Conservation (phyloP, 2,113 vertebrate species). For the Dunckerocampus dactyliophorus region DNA sequence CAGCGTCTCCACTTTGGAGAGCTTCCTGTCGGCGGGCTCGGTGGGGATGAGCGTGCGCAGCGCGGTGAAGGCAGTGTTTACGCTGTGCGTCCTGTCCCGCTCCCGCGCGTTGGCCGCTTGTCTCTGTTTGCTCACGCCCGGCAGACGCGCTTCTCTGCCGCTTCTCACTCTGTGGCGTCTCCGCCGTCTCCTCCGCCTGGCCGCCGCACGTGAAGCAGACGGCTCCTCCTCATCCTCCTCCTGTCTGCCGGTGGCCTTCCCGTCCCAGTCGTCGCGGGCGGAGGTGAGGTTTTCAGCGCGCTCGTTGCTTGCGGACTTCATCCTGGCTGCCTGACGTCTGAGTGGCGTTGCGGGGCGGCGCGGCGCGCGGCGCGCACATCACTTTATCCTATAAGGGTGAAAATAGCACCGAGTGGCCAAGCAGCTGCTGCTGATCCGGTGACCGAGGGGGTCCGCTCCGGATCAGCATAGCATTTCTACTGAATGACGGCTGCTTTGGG, state of each 20-base stretch:
- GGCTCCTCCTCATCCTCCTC: background rate
- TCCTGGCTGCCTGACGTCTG: constrained; percentile 42
- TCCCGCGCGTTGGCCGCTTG: constrained; percentile 89
- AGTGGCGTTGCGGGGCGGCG: constrained; percentile 34
- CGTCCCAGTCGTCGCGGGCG: constrained; percentile 71
- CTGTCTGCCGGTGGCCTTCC: constrained; percentile 53
- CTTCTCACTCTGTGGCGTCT: constrained; percentile 12
- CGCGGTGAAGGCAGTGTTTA: constrained; percentile 83
- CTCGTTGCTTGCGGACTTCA: constrained; percentile 70
- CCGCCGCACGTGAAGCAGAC: background rate
- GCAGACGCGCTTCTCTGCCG: constrained; percentile 33
- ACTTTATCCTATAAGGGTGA: constrained; percentile 69
- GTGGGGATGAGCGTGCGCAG: constrained; percentile 86
- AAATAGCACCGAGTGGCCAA: constrained; percentile 73
- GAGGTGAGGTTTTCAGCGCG: constrained; percentile 62
- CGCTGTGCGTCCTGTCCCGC: constrained; percentile 84
- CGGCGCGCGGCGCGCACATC: constrained; percentile 52
- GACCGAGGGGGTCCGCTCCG: constrained; percentile 64
- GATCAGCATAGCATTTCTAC: constrained; percentile 70
- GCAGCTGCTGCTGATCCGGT: constrained; percentile 77
- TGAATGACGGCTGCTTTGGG: constrained; percentile 79
- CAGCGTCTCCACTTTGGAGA: constrained; percentile 89
- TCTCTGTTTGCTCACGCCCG: constrained; percentile 73
- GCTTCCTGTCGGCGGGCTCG: constrained; percentile 80
- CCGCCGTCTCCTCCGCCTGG: constrained; percentile 16